Percentiles rank a stretch among this genome's conserved stretches.
Evolutionary conservation across 2,113 vertebrate genomes (phyloP).

Genomic region (Psittacara wagleri): DNA sequence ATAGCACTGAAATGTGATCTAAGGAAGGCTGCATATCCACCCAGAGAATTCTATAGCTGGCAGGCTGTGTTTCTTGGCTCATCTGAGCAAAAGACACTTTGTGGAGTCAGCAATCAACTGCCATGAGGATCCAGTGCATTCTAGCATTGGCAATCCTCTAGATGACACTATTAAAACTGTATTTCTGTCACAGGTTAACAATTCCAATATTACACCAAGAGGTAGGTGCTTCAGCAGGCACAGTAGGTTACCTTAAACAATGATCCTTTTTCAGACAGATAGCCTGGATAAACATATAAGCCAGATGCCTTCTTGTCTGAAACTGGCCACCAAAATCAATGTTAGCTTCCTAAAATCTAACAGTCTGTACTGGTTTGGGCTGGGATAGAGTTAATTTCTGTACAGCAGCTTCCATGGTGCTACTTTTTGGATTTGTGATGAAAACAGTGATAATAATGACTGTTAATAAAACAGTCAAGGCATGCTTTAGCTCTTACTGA

Average conservation of each 20-base stretch:
- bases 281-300: background rate
- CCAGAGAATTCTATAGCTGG: fast-evolving
- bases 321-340: background rate
- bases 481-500: background rate
- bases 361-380: background rate
- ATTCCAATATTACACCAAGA: background rate
- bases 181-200: background rate
- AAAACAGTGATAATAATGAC: background rate
- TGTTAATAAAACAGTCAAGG: background rate
- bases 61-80: background rate
- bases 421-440: background rate
- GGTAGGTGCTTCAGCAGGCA: background rate
- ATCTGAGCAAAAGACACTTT: background rate
- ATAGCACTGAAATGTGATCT: background rate
- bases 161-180: background rate
- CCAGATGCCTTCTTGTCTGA: background rate
- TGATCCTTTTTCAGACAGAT: background rate
- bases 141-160: background rate
- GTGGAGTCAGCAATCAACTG: background rate
- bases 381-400: background rate
- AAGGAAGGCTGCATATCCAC: background rate
- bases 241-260: background rate
- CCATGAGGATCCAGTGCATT: background rate
- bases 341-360: background rate
- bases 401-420: background rate